Base-by-base conservation (phyloP, 2,797 vertebrate species). In the Tokudaia muenninki region DNA sequence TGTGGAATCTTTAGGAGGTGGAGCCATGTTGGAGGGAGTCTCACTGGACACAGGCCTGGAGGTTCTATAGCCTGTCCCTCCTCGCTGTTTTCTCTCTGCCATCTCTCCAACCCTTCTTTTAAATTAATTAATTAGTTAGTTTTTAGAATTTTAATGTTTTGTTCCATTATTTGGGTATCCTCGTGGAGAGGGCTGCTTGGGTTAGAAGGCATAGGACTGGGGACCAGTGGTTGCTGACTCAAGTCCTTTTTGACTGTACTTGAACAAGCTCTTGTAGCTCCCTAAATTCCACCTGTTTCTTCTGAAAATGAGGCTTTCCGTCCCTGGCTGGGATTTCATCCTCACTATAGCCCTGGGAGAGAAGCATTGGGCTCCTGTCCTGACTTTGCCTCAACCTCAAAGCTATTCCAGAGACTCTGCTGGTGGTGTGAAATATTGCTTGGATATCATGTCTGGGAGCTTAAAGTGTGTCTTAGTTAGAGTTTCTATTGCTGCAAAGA, bases 401-500 rank as follows among this genome's bases (percentile, higher is more conserved):
- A 65, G 61, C 26, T 26, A 16, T 17, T 17, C 10, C 3, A 41
- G 3, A 3, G 26, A 10, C 5, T 34, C n/a, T n/a, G 2, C 1
- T 14, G 19, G 31, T 16, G 14, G 31, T 70, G 26, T 59, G 26
- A 55, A 34, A 8, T 10, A 13, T 31, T 84, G 19, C 67, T 72
- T 61, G 21, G 14, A 59, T 65, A 4, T n/a, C 3, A 22, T 5
- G 1, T 59, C 61, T n/a, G 3, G 44, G 44, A 47, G 3, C 3
- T 80, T 75, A 34, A 59, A 37, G 67, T 72, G 67, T 37, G 67
- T 72, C 34, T n/a, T 72, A 67, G 65, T 67, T 34, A 37, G 34
- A n/a, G 67, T n/a, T 72, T n/a, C 34, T 17, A 70, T 70, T n/a
- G 67, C 67, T 70, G 67, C 8, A 3, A 70, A n/a, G 16, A 70